phyloP scores from a whole-genome alignment of 2,797 vertebrate species.

The Neosilurus mollespiculum region DNA sequence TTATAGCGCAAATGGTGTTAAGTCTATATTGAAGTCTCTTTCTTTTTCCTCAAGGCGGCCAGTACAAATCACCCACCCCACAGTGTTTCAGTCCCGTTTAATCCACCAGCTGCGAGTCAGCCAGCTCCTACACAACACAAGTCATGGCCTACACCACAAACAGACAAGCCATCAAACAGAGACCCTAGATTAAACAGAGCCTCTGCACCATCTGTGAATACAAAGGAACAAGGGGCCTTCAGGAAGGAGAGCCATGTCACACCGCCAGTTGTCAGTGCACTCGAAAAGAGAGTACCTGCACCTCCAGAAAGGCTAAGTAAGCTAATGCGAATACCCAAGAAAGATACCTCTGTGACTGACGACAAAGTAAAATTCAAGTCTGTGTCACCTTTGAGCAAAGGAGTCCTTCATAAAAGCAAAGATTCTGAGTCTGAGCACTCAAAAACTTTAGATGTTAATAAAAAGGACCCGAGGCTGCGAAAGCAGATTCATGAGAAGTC shows the following conservation, averaged over 20 bases:
- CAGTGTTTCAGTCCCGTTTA: conserved; percentile 60
- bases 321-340: conserved; percentile 75
- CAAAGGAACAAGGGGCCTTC: conserved; percentile 79
- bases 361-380: conserved; percentile 78
- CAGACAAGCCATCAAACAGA: conserved; percentile 83
- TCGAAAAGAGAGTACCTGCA: conserved; percentile 71
- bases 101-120: conserved; percentile 66
- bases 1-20: background rate
- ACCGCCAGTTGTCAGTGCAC: conserved; percentile 54
- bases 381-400: conserved; percentile 79
- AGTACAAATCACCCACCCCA: conserved; percentile 72
- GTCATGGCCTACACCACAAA: conserved; percentile 63
- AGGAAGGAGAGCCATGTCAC: conserved; percentile 74
- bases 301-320: conserved; percentile 74
- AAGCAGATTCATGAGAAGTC: conserved; percentile 84
- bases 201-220: conserved; percentile 68
- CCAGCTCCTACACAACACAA: conserved; percentile 70
- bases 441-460: conserved; percentile 76
- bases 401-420: conserved; percentile 66
- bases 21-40: background rate
- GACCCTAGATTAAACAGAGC: conserved; percentile 90
- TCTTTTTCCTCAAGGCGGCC: conserved; percentile 75
- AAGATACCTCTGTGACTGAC: conserved; percentile 66
- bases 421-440: conserved; percentile 71
- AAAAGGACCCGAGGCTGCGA: conserved; percentile 88